phyloP scores from a whole-genome alignment of 2,113 vertebrate genomes.

The Oryzias curvinotus region DNA sequence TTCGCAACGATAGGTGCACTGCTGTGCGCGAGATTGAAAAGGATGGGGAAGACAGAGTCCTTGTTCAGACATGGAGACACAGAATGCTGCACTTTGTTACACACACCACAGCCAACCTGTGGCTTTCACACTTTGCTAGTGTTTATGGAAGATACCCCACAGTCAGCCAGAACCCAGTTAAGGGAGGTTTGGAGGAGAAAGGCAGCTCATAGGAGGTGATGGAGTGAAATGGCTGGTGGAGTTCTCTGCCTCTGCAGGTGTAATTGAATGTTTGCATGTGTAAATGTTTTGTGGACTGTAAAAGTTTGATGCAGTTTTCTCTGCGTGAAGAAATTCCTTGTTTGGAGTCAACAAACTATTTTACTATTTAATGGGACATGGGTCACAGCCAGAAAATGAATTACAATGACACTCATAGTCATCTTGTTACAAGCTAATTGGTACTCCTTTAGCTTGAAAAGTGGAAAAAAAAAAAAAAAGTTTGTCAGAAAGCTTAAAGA shows the following conservation, averaged over 20 bases:
- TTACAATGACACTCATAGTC: too few relatives aligned
- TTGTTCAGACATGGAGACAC: constrained; percentile 48
- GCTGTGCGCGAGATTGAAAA: constrained; percentile 68
- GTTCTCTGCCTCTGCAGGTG: constrained; percentile 32
- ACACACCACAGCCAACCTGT: constrained; percentile 35
- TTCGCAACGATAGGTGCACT: constrained; percentile 41
- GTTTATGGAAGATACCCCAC: constrained; percentile 33
- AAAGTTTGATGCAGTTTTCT: constrained; percentile 13
- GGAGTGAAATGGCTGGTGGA: constrained; percentile 35
- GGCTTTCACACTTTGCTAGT: constrained; percentile 45
- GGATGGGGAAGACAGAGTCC: constrained; percentile 50
- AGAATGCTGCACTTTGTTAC: constrained; percentile 49
- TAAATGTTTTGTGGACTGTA: constrained; percentile 3
- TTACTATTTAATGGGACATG: background rate
- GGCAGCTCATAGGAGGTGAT: constrained; percentile 49
- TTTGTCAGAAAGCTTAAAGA: too few relatives aligned
- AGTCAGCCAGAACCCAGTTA: constrained; percentile 41
- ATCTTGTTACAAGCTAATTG: too few relatives aligned
- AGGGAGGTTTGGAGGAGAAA: constrained; percentile 39
- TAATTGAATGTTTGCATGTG: constrained; percentile 29
- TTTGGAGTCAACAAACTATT: constrained; percentile 8
- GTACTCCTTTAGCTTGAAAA: too few relatives aligned
- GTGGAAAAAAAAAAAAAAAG: too few relatives aligned
- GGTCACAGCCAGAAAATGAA: too few relatives aligned
- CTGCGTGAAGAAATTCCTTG: background rate